Conservation (phyloP, 2,888 invertebrate genomes). For the Eueremaeus valkanovi region DNA sequence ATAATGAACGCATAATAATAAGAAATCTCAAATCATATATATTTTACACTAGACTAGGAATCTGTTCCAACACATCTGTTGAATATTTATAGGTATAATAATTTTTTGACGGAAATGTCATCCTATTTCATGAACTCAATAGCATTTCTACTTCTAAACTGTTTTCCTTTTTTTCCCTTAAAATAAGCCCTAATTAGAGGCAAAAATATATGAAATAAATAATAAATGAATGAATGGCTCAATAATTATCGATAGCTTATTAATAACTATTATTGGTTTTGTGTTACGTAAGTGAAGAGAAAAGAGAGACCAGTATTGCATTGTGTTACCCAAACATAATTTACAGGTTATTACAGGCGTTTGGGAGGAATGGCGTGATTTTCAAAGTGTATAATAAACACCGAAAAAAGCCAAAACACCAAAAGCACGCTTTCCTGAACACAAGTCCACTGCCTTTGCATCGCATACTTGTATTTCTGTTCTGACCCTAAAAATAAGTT, state of each 20-base stretch:
- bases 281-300: background rate
- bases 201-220: background rate
- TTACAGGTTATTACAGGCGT: constrained; percentile 7
- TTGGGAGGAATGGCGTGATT: background rate
- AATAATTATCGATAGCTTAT: background rate
- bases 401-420: background rate
- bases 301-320: background rate
- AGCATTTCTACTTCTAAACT: background rate
- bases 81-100: background rate
- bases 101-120: background rate
- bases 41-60: background rate
- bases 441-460: background rate
- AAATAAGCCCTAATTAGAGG: background rate
- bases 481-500: background rate
- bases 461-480: background rate
- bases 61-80: background rate
- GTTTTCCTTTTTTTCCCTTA: background rate
- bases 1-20: background rate
- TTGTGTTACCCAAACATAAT: constrained; percentile 5
- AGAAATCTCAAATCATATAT: background rate
- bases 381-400: background rate
- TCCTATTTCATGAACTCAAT: background rate
- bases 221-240: too few relatives aligned
- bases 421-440: background rate
- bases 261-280: background rate